A percentile compares a stretch with the other conserved stretches of the same genome.
These are phyloP conservation scores for Xiphydria camelus DNA, from an alignment of 2,888 invertebrate species.

Conservation along the genomic window DNA sequence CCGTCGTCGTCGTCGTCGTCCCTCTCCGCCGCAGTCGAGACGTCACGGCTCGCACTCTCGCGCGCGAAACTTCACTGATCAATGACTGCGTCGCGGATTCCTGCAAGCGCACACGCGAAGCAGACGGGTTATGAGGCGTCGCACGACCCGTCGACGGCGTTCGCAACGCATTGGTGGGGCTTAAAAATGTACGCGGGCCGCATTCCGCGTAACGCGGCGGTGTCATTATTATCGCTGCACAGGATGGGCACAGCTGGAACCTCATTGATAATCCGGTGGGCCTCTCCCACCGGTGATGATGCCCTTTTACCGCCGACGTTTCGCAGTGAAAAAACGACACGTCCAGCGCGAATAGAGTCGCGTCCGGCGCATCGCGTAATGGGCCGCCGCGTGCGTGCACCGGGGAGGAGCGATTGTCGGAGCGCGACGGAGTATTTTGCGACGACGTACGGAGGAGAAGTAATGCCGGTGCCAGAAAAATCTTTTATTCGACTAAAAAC, in stretches of 20 bases:
- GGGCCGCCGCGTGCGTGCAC: too few species aligned
- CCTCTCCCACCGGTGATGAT: constrained; percentile 6
- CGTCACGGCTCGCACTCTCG: too few species aligned
- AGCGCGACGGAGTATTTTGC: too few species aligned
- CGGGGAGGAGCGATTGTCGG: too few species aligned
- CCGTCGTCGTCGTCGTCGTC: neutral
- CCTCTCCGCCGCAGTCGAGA: too few species aligned
- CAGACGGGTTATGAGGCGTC: neutral
- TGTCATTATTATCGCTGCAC: constrained; percentile 33
- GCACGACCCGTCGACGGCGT: neutral
- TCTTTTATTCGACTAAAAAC: too few species aligned
- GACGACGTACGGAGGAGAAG: too few species aligned
- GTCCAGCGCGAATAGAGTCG: neutral
- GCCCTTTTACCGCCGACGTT: too few species aligned
- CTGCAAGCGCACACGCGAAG: constrained; percentile 12
- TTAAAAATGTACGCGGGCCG: neutral
- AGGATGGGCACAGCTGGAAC: constrained; percentile 49
- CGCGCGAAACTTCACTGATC: constrained; percentile 12
- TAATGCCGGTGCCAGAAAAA: too few species aligned
- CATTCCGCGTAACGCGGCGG: neutral
- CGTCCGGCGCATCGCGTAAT: too few species aligned
- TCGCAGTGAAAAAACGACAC: neutral
- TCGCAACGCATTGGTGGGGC: neutral
- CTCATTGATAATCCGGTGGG: constrained; percentile 32
- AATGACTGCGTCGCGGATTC: constrained; percentile 21